Conservation (phyloP, 2,888 invertebrate genomes). For the Oxytorus armatus region DNA sequence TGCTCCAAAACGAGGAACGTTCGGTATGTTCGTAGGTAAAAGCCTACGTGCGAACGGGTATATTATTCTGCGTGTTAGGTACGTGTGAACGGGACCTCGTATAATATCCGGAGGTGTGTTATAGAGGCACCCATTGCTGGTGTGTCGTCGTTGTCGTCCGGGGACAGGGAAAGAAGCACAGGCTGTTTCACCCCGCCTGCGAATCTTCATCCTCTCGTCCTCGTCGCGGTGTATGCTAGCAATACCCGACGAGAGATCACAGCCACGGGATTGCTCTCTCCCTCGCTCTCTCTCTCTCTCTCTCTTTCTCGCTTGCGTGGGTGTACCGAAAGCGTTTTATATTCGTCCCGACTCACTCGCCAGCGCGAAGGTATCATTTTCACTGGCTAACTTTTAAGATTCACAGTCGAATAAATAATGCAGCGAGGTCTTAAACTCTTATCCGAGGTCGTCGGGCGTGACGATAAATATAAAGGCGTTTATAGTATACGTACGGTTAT, state of each 20-base stretch:
- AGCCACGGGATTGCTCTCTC: slow-evolving; percentile 21
- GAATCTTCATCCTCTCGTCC: slow-evolving; percentile 49
- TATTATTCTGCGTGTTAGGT: slow-evolving; percentile 64
- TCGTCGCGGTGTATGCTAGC: slow-evolving; percentile 28
- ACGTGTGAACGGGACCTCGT: slow-evolving; percentile 77
- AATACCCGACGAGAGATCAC: slow-evolving; percentile 27
- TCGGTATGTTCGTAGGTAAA: slow-evolving; percentile 29
- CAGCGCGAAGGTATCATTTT: slow-evolving; percentile 82
- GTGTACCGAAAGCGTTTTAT: slow-evolving; percentile 81
- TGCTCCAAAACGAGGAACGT: not conserved
- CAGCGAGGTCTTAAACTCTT: slow-evolving; percentile 81
- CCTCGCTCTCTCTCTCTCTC: slow-evolving; percentile 61
- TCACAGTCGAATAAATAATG: slow-evolving; percentile 82
- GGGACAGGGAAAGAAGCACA: slow-evolving; percentile 54
- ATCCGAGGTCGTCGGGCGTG: slow-evolving; percentile 82
- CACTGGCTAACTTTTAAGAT: slow-evolving; percentile 79
- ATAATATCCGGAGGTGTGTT: slow-evolving; percentile 79
- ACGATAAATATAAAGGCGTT: slow-evolving; percentile 79
- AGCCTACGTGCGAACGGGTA: slow-evolving; percentile 56
- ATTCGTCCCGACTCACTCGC: slow-evolving; percentile 76
- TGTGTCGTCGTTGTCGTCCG: slow-evolving; percentile 44
- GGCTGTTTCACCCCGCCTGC: slow-evolving; percentile 75
- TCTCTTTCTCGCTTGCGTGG: slow-evolving; percentile 79
- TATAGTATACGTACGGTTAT: slow-evolving; percentile 72
- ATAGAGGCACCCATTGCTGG: slow-evolving; percentile 70